Evolutionary conservation across 2,888 invertebrate species (phyloP).

Genomic region (Leptinotarsa tumamoca): DNA sequence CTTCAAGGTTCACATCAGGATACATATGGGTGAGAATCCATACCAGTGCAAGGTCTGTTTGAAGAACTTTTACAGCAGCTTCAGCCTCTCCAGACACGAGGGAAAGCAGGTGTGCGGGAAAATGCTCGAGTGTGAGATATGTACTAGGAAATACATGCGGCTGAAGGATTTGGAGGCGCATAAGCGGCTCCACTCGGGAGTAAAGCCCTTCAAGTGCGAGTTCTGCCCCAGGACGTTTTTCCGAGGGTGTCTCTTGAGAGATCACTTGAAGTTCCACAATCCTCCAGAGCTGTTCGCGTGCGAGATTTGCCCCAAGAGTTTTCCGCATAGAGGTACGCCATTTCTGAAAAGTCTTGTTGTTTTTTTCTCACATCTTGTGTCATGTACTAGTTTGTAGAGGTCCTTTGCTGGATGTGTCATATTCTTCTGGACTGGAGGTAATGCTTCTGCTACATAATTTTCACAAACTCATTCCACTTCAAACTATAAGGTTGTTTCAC

Average conservation of each 20-base stretch:
- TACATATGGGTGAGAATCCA: background rate
- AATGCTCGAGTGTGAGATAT: background rate
- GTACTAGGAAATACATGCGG: background rate
- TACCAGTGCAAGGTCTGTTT: background rate
- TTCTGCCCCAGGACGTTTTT: background rate
- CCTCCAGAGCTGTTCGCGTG: background rate
- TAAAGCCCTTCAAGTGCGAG: slow-evolving; percentile 2
- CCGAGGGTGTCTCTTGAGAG: background rate
- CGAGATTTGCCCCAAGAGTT: background rate
- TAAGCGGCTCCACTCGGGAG: background rate
- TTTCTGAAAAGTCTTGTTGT: too few species aligned
- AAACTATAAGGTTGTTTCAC: too few species aligned
- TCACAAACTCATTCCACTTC: too few species aligned
- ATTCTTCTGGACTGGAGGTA: too few species aligned
- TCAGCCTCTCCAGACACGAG: background rate
- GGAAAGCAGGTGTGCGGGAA: background rate
- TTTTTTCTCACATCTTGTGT: too few species aligned
- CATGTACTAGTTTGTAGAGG: too few species aligned
- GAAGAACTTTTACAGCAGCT: slow-evolving; percentile 2
- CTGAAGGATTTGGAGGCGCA: slow-evolving; percentile 2
- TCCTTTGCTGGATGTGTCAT: too few species aligned
- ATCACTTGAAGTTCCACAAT: background rate
- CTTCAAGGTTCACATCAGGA: background rate
- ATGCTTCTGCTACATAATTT: too few species aligned
- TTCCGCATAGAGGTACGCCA: background rate